These are phyloP conservation scores for Hyposoter dolosus DNA, from an alignment of 2,888 invertebrate species.

Conservation along the genomic window DNA sequence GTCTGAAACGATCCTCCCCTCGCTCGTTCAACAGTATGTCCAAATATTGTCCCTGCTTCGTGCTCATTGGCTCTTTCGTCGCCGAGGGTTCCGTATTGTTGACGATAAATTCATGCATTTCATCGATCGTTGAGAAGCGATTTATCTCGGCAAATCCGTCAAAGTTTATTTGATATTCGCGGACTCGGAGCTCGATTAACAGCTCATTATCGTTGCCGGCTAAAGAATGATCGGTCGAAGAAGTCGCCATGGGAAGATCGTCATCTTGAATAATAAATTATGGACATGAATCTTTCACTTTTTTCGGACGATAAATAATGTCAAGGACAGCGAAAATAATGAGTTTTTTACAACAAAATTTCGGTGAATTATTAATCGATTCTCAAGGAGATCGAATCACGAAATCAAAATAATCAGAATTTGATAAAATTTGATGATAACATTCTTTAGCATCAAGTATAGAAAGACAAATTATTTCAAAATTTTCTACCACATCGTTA, in stretches of 20 bases:
- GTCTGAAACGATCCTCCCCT: conserved; percentile 67
- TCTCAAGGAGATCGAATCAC: too few relatives aligned
- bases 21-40: conserved; percentile 69
- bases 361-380: not conserved
- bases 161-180: conserved; percentile 71
- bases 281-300: not conserved
- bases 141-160: conserved; percentile 71
- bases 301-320: not conserved
- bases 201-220: conserved; percentile 53
- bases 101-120: conserved; percentile 72
- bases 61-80: conserved; percentile 26
- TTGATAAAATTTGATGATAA: too few relatives aligned
- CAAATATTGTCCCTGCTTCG: conserved; percentile 68
- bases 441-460: too few relatives aligned
- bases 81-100: conserved; percentile 57
- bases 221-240: conserved; percentile 4
- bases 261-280: conserved; percentile 46
- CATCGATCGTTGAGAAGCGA: conserved; percentile 69
- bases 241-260: conserved; percentile 14
- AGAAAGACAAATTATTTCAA: too few relatives aligned
- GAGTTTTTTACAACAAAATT: not conserved
- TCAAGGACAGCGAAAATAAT: not conserved
- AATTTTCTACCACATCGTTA: too few relatives aligned
- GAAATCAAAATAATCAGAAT: too few relatives aligned
- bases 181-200: conserved; percentile 60